Conservation (phyloP, 2,113 vertebrate genomes). For the Gulo gulo region DNA sequence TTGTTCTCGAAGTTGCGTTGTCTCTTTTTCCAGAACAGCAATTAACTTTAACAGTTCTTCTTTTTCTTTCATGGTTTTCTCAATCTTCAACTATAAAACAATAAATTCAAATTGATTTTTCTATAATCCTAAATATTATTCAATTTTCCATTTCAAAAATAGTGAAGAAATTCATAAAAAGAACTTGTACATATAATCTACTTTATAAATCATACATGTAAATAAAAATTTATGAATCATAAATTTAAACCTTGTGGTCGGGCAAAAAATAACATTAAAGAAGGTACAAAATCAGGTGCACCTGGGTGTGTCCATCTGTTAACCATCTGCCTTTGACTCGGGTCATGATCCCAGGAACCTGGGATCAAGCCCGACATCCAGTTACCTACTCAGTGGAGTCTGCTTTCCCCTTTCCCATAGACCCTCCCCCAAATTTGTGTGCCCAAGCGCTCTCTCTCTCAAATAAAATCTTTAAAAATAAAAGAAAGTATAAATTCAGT, state of each 20-base stretch:
- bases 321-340: neutral
- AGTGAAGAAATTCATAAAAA: neutral
- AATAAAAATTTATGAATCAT: neutral
- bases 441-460: no score
- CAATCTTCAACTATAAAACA: slow-evolving; percentile 92
- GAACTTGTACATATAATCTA: neutral
- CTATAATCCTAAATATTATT: neutral
- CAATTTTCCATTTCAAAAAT: slow-evolving; percentile 21
- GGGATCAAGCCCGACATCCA: neutral
- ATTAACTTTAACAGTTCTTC: slow-evolving; percentile 91
- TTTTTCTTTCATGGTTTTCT: slow-evolving; percentile 95
- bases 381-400: neutral
- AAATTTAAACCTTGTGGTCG: slow-evolving; percentile 4
- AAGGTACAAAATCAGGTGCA: neutral
- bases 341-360: neutral
- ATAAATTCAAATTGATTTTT: neutral
- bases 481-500: neutral
- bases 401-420: neutral
- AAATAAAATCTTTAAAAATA: neutral
- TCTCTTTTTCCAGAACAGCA: slow-evolving; percentile 90
- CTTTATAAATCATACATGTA: neutral
- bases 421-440: neutral
- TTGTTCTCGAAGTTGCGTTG: slow-evolving; percentile 88
- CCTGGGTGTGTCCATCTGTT: neutral
- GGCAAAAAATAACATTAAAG: neutral